These are phyloP conservation scores for Suricata suricatta DNA, from an alignment of 2,113 vertebrate species.

Conservation along the genomic window DNA sequence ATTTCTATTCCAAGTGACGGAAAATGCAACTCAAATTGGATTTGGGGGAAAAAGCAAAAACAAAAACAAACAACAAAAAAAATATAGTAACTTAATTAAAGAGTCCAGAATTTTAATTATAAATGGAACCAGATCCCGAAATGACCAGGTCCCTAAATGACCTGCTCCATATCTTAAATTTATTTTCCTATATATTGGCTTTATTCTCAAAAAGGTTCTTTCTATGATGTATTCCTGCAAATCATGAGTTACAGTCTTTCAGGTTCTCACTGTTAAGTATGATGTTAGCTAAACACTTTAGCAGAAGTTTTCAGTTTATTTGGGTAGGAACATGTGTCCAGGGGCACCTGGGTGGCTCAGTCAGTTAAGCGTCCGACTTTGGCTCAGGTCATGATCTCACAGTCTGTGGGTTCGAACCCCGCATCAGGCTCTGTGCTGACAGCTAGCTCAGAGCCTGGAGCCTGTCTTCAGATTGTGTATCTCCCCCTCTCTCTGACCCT, in stretches of 20 bases:
- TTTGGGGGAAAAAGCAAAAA: not conserved
- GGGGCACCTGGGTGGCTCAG: too few species aligned
- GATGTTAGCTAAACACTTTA: not conserved
- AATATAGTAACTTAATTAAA: not conserved
- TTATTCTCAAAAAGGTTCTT: not conserved
- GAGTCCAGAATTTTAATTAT: not conserved
- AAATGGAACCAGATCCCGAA: not conserved
- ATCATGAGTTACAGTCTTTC: not conserved
- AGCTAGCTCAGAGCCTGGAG: too few species aligned
- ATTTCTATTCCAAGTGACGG: conserved; percentile 10
- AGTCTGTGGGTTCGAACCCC: too few species aligned
- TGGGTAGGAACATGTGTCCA: not conserved
- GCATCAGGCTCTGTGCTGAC: too few species aligned
- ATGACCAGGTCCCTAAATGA: not conserved
- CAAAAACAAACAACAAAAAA: not conserved
- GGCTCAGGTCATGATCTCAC: too few species aligned
- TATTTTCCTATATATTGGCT: not conserved
- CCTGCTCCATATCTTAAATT: not conserved
- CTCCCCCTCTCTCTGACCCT: too few species aligned
- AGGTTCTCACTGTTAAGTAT: too few species aligned
- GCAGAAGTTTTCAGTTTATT: not conserved
- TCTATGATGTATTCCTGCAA: not conserved
- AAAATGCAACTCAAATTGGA: not conserved
- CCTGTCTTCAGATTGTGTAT: too few species aligned
- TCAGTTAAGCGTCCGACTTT: too few species aligned